Evolutionary conservation across 2,888 invertebrate genomes (phyloP).

Genomic region (Apodemia mormo): DNA sequence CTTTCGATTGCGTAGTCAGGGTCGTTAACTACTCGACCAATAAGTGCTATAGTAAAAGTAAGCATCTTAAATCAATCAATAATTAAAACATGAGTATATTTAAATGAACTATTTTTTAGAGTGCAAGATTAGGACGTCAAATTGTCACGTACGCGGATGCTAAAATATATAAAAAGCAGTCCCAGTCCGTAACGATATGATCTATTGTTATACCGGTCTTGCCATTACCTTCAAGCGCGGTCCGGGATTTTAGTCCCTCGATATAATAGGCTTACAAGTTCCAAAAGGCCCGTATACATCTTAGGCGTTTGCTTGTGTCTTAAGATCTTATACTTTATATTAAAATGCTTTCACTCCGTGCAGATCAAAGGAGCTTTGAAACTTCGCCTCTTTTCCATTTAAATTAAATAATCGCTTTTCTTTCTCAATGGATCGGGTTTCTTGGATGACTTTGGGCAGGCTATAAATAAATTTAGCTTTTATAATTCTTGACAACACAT

Average conservation of each 20-base stretch:
- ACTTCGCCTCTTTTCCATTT: slow-evolving; percentile 15
- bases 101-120: too few relatives aligned
- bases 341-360: slow-evolving; percentile 5
- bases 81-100: too few relatives aligned
- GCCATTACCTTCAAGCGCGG: too few relatives aligned
- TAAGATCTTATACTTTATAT: slow-evolving; percentile 6
- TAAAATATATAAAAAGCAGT: too few relatives aligned
- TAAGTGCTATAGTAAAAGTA: too few relatives aligned
- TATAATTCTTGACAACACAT: background rate
- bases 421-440: background rate
- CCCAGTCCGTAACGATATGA: background rate
- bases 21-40: too few relatives aligned
- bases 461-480: background rate
- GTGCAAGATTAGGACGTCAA: too few relatives aligned
- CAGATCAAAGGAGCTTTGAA: slow-evolving; percentile 1
- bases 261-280: slow-evolving; percentile 14
- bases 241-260: background rate
- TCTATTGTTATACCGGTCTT: background rate
- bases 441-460: background rate
- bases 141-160: too few relatives aligned
- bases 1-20: too few relatives aligned
- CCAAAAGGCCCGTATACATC: background rate
- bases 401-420: slow-evolving; percentile 14
- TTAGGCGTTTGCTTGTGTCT: slow-evolving; percentile 11
- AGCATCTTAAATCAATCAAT: too few relatives aligned